Conservation (phyloP, 2,797 vertebrate genomes). For the Schizopygopsis malacanthus region DNA sequence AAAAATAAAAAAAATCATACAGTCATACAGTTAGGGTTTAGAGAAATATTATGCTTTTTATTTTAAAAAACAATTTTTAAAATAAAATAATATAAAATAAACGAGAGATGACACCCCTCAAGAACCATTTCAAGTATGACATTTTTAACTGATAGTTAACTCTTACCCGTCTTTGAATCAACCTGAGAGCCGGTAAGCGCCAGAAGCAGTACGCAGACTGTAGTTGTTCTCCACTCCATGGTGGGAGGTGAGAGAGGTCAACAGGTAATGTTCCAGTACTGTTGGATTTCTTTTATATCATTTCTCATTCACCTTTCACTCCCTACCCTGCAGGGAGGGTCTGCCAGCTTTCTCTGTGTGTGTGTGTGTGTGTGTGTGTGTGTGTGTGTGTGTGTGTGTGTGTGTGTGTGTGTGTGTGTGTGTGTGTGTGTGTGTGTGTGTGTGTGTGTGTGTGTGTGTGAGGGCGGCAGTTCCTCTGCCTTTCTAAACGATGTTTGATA, state of each 20-base stretch:
- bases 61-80: background rate
- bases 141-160: background rate
- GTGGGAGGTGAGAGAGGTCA: slow-evolving; percentile 50
- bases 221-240: slow-evolving; percentile 69
- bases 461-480: too few species aligned
- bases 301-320: slow-evolving; percentile 5
- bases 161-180: background rate
- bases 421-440: background rate
- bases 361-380: background rate
- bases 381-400: background rate
- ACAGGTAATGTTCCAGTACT: slow-evolving; percentile 42
- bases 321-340: slow-evolving; percentile 34
- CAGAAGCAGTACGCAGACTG: slow-evolving; percentile 67
- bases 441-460: too few species aligned
- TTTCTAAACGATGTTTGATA: background rate
- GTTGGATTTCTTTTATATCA: slow-evolving; percentile 72
- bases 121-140: background rate
- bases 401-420: background rate
- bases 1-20: too few species aligned
- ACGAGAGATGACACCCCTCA: background rate
- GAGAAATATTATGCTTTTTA: background rate
- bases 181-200: slow-evolving; percentile 45
- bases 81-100: background rate
- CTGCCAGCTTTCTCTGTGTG: slow-evolving; percentile 28
- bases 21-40: background rate